Evolutionary conservation across 1,140 invertebrate genomes (phyloP), one percentile per base, ranked within the genome.

Genomic region (Euschistus heros): DNA sequence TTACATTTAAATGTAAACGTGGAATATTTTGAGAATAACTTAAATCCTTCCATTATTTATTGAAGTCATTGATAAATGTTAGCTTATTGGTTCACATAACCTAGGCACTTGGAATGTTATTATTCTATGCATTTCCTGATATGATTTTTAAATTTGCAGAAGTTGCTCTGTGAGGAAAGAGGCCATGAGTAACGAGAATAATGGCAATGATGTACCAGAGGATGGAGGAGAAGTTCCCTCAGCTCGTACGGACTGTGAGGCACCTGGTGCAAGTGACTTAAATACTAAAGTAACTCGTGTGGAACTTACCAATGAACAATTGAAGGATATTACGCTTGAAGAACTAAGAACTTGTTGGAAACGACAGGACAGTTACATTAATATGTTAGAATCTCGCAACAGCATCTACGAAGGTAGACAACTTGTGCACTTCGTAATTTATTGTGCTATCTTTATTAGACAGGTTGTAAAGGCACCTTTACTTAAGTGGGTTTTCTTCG

Each of bases 351-450:
- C 27, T 17, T 64, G 57, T n/a, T 69, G 64, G 66, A 69, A 55
- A 62, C 61, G 62, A 44, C 68, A 69, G 67, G 67, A 69, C 62
- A 60, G 42, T 62, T 69, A 68, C 62, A 65, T 69, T 33, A 67
- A 67, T 59, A 30, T 46, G 10, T 62, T 69, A 50, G 64, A 68
- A 65, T 44, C 68, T 33, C 66, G 62, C 60, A 63, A 61, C 57
- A 52, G 62, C 61, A 61, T 17, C 68, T 44, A 61, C 64, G 68
- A 69, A 69, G 68, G 68, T 69, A 69, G 62, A 61, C 65, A 64
- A 37, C 46, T 66, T 65, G 65, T 68, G 68, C 59, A 65, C 54
- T 66, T 63, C 64, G 46, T 65, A 63, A 37, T 52, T 46, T 65
- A 46, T 61, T 55, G 50, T 57, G 60, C 63, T 62, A 47, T 54